phyloP scores from a whole-genome alignment of 2,797 vertebrate species.

The Poecilia wingei region DNA sequence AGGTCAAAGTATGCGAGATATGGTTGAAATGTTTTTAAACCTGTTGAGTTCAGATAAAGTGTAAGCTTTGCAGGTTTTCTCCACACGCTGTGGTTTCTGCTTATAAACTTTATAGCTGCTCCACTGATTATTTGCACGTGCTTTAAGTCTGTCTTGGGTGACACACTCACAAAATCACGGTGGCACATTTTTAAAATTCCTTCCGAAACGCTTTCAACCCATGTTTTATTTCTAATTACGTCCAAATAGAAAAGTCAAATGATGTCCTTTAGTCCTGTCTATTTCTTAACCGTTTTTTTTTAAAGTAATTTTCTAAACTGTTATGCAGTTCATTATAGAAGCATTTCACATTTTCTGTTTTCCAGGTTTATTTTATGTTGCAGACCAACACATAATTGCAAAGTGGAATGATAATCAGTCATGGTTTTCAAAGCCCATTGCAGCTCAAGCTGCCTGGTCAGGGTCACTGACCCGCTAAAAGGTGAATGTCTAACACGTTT shows the following conservation, averaged over 20 bases:
- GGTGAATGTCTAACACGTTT: not conserved
- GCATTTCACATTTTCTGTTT: not conserved
- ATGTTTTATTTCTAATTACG: constrained; percentile 2
- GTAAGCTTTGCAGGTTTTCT: constrained; percentile 9
- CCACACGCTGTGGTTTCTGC: constrained; percentile 26
- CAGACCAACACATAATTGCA: not conserved
- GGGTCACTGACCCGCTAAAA: not conserved
- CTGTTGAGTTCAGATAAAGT: constrained; percentile 5
- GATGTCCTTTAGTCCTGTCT: not conserved
- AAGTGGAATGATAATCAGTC: not conserved
- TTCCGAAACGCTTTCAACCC: not conserved
- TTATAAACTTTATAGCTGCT: constrained; percentile 45
- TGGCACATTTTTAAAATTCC: constrained; percentile 17
- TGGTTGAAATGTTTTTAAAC: constrained; percentile 18
- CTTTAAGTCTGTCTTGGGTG: constrained; percentile 18
- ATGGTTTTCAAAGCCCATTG: not conserved
- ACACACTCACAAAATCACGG: constrained; percentile 31
- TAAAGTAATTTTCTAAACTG: not conserved
- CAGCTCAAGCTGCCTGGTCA: not conserved
- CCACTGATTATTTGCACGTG: constrained; percentile 56
- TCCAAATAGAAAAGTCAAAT: constrained; percentile 21
- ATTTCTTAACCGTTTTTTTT: not conserved
- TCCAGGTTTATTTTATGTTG: not conserved
- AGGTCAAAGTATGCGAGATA: not conserved
- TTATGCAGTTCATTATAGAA: not conserved